Evolutionary conservation across 2,888 invertebrate species (phyloP), one percentile per base, ranked within the genome.

Genomic region (Drosophila testacea): DNA sequence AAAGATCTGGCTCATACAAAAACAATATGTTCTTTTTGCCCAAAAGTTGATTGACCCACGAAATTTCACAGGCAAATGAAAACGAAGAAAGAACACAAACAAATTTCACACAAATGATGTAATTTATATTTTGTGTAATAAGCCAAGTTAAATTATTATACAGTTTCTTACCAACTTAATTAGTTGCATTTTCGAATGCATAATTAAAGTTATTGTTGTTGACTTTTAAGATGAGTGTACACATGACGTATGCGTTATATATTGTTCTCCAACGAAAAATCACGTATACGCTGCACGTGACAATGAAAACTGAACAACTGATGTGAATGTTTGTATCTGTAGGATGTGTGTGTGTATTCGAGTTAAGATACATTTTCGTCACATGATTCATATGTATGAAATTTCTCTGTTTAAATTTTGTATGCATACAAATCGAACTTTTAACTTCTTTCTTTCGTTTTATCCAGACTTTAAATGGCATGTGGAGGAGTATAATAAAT

Each of bases 201-300:
- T 28, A 47, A 55, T 73, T 22, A 47, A 50, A 60, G 50, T 61
- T 68, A 30, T 9, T 6, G 9, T 32, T n/a, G 9, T 46, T 10
- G 9, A 7, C 28, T 52, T 27, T 46, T 30, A 2, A 46, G 66
- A 69, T 77, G 78, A 77, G 57, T 73, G 64, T 70, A 6, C 68
- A 73, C 88, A 76, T 78, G 78, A 79, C 85, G 86, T 84, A 84
- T 85, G 79, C 86, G 77, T 71, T 62, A 85, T 83, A 65, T 68
- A 64, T 66, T 62, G 70, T 54, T 55, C 60, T 64, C 47, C 46
- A 55, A 44, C 52, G 4, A 44, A 81, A 84, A 48, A 87, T 87
- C 88, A 87, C 83, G 83, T 84, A 84, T 84, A 73, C 88, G 85
- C 66, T 70, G 67, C 83, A 83, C 83, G 88, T 84, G 83, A 85